Percentiles rank a stretch among this genome's conserved stretches.
Evolutionary conservation across 2,888 invertebrate genomes (phyloP).

Genomic region (Acrocyrtus sp.): DNA sequence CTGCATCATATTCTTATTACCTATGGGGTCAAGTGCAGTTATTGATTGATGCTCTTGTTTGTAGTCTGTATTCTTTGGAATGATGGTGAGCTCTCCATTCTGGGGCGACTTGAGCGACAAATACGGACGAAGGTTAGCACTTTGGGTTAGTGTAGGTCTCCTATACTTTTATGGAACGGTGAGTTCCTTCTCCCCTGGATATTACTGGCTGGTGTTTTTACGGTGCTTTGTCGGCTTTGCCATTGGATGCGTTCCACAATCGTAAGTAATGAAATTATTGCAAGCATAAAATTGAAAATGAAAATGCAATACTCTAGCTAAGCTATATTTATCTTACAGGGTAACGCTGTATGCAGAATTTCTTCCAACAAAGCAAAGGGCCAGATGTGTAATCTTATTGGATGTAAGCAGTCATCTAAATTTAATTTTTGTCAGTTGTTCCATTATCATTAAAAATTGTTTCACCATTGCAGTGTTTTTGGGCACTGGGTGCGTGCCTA

Average conservation of each 20-base stretch:
- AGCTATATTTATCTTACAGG: conserved; percentile 69
- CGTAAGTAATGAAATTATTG: conserved; percentile 74
- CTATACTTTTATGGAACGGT: conserved; percentile 91
- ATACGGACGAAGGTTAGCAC: conserved; percentile 83
- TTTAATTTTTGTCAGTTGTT: too few species aligned
- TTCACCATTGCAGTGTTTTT: conserved; percentile 79
- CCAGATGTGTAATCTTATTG: conserved; percentile 92
- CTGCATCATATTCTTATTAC: too few species aligned
- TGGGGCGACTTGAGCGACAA: conserved; percentile 96
- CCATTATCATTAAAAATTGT: neutral
- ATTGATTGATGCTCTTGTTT: too few species aligned
- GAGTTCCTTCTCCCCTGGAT: conserved; percentile 90
- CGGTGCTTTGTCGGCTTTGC: conserved; percentile 94
- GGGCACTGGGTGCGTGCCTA: conserved; percentile 94
- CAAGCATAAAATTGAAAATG: neutral
- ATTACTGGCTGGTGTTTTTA: conserved; percentile 89
- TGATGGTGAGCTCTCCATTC: conserved; percentile 96
- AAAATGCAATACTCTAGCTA: conserved; percentile 1
- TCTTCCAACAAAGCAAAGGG: conserved; percentile 91
- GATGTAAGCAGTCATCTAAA: conserved; percentile 83
- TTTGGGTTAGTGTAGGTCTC: conserved; percentile 88
- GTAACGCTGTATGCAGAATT: conserved; percentile 97
- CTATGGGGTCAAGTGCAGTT: too few species aligned
- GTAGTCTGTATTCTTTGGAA: conserved; percentile 84
- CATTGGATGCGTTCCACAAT: conserved; percentile 96